Evolutionary conservation across 2,888 invertebrate genomes (phyloP).

Genomic region (Dryadula phaetusa): DNA sequence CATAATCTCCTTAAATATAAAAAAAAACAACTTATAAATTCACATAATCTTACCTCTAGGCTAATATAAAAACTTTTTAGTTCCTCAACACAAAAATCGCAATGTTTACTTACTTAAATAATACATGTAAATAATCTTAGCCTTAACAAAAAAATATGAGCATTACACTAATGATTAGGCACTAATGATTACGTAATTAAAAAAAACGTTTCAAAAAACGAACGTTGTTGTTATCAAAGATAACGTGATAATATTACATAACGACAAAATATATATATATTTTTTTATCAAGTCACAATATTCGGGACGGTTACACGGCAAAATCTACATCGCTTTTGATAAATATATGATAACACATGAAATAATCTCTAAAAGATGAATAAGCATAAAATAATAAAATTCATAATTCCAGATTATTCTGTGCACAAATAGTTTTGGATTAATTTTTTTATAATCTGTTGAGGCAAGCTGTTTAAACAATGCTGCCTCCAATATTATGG

Average conservation of each 20-base stretch:
- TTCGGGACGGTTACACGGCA: not conserved
- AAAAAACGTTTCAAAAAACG: not conserved
- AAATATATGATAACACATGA: not conserved
- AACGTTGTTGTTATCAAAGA: not conserved
- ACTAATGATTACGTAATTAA: too few species aligned
- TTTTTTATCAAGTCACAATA: conserved; percentile 5
- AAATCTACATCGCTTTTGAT: not conserved
- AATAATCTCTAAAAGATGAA: not conserved
- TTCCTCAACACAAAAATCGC: too few species aligned
- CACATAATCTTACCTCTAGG: too few species aligned
- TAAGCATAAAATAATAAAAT: conserved; percentile 7
- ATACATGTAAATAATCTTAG: too few species aligned
- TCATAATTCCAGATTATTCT: conserved; percentile 4
- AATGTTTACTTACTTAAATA: too few species aligned
- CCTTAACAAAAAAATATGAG: too few species aligned
- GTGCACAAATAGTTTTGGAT: not conserved
- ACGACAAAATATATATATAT: not conserved
- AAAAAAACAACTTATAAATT: too few species aligned
- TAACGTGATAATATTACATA: conserved; percentile 5
- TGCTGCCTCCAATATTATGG: too few species aligned
- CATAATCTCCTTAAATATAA: too few species aligned
- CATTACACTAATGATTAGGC: too few species aligned
- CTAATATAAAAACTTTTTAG: too few species aligned
- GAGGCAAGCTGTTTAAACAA: not conserved
- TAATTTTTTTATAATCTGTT: not conserved